Evolutionary conservation across 2,888 invertebrate genomes (phyloP), one percentile per base, ranked within the genome.

Genomic region (Escarpia spicata): DNA sequence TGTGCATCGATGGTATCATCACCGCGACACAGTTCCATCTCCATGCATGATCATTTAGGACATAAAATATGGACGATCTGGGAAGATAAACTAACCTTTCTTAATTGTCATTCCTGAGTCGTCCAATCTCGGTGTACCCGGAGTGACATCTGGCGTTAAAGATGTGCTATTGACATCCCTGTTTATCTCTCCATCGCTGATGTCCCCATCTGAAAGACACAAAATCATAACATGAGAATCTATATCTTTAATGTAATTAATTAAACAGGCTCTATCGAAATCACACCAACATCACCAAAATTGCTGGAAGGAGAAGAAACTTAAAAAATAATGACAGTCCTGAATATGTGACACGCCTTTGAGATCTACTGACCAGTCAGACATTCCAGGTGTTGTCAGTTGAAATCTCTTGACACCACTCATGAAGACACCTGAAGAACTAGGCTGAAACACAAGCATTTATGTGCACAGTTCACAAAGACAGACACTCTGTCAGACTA

Each of bases 1-100:
- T 75, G 75, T 75, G n/a, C n/a, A 75, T 26, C n/a, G 75, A 75
- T 75, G n/a, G 75, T 75, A 75, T 75, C 75, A 75, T 75, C 75
- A 26, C 75, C 6, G 19, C 75, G 26, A 15, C 26, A 26, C 75
- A 26, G 75, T 15, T 52, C 10, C 12, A 52, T 52, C 4, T 52
- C 9, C 15, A 75, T 26, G n/a, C 75, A 75, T 75, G 75, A 75
- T 75, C 19, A 26, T 26, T 26, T 15, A n/a, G 19, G 75, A 75
- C 75, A 26, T 75, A 75, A 75, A 75, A 75, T 75, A 75, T 19
- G 75, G n/a, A 75, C 6, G 75, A 75, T 75, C n/a, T 26, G 26
- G 6, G 75, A 75, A 75, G 75, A 75, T 75, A 75, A n/a, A 75
- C 75, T 26, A 75, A 75, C 75, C 75, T 75, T 75, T 75, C 75